Base-by-base conservation (phyloP, 2,888 invertebrate genomes). In the Pecten maximus region DNA sequence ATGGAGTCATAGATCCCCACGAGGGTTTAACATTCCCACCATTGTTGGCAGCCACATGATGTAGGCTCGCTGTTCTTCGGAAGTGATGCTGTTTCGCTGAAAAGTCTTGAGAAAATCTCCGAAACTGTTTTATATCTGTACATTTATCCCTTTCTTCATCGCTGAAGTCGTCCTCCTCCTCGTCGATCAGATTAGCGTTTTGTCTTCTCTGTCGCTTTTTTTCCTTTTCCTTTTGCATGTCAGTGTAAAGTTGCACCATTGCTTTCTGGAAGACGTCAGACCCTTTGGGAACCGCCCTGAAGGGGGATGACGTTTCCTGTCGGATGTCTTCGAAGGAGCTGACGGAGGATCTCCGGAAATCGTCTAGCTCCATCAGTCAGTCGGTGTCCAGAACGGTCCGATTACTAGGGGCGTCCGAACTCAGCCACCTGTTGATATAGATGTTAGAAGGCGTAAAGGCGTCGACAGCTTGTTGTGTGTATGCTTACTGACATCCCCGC, bases 131-230 rank as follows among this genome's bases (percentile, higher is more conserved):
- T 15, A 89, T 89, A 44, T 89, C 89, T 28, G 86, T 89, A 40
- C 89, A 89, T 40, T 89, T 89, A 28, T 89, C 89, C 28, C 89
- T 74, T 40, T 89, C 89, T 35, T 89, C 89, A 19, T 89, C 89
- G 87, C 89, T 89, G 44, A 86, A 89, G 44, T 89, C 89, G n/a
- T 89, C 89, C 12, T 89, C 89, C n/a, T 86, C 89, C 40, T 89
- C 89, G 19, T 40, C 86, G 6, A 39, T 28, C 12, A 28, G 23
- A 74, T 10, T 2, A 6, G 35, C 74, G 15, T 74, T 74, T 74
- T 74, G 74, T 28, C 35, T 28, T n/a, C 44, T 89, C 35, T 40
- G n/a, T 6, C 54, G 39, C 10, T 87, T 86, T 28, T 40, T 40
- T 40, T 86, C 86, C 28, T 40, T 89, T n/a, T 89, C 40, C 44